These are phyloP conservation scores for Melitaea cinxia DNA, from an alignment of 1,140 invertebrate genomes.

Conservation along the genomic window DNA sequence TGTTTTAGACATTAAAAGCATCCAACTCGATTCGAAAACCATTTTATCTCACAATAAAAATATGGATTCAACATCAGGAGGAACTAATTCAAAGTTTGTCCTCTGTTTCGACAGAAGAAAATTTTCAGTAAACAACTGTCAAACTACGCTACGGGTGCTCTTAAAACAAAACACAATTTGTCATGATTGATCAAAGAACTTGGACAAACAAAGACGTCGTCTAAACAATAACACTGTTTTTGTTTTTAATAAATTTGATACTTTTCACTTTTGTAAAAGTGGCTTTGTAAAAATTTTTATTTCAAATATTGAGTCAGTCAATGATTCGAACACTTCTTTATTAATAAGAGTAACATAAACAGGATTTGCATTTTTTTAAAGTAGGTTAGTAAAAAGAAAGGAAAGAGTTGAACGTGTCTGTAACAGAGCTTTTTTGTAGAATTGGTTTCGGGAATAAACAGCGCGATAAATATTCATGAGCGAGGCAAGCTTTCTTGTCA, in stretches of 20 bases:
- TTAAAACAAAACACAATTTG: slow-evolving; percentile 73
- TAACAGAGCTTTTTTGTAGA: slow-evolving; percentile 14
- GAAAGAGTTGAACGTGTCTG: slow-evolving; percentile 28
- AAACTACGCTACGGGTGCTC: slow-evolving; percentile 59
- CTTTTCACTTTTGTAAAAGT: background rate
- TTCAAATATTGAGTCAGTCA: background rate
- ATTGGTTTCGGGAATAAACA: slow-evolving; percentile 62
- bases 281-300: background rate
- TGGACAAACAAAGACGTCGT: slow-evolving; percentile 54
- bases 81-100: slow-evolving; percentile 61
- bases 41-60: slow-evolving; percentile 46
- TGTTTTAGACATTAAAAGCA: slow-evolving; percentile 22
- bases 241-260: slow-evolving; percentile 2
- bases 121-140: slow-evolving; percentile 63
- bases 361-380: background rate
- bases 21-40: slow-evolving; percentile 24
- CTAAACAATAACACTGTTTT: slow-evolving; percentile 23
- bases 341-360: background rate
- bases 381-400: background rate
- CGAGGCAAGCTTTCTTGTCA: slow-evolving; percentile 75
- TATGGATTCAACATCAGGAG: slow-evolving; percentile 52
- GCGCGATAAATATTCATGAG: slow-evolving; percentile 75
- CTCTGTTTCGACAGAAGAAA: slow-evolving; percentile 54
- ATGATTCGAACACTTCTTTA: too few relatives aligned
- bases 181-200: slow-evolving; percentile 75